Conservation (phyloP, 2,797 vertebrate species). For the Argya squamiceps region DNA sequence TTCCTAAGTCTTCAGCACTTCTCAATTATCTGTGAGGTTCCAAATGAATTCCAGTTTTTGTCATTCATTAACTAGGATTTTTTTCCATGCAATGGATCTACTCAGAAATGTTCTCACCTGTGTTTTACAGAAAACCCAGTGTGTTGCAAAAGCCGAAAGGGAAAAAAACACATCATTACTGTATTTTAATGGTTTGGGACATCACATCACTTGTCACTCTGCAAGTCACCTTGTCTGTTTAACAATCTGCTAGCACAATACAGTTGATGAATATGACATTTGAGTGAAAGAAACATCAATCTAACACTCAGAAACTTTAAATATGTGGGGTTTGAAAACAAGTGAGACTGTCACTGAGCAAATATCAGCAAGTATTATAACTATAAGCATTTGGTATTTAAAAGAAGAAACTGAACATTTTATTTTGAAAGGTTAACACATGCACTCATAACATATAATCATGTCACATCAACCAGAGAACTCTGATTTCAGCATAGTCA, state of each 20-base stretch:
- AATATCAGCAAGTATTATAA: conserved; percentile 55
- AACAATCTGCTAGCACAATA: conserved; percentile 63
- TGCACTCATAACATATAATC: conserved; percentile 53
- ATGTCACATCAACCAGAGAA: conserved; percentile 35
- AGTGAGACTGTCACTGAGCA: conserved; percentile 56
- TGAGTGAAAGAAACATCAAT: conserved; percentile 67
- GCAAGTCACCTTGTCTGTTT: conserved; percentile 67
- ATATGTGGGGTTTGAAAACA: conserved; percentile 55
- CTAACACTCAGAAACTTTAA: conserved; percentile 47
- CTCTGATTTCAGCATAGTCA: conserved; percentile 39
- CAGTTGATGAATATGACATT: conserved; percentile 60
- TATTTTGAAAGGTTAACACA: conserved; percentile 60
- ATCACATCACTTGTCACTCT: conserved; percentile 60
- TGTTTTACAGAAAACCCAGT: not conserved
- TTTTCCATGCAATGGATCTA: not conserved
- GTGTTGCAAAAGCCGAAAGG: conserved; percentile 10
- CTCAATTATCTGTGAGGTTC: not conserved
- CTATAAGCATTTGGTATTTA: conserved; percentile 34
- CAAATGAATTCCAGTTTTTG: not conserved
- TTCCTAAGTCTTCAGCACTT: not conserved
- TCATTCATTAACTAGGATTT: not conserved
- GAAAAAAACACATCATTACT: not conserved
- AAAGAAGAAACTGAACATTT: conserved; percentile 37
- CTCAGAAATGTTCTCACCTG: not conserved
- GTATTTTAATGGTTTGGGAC: conserved; percentile 61